Conservation (phyloP, 2,113 vertebrate species). For the Lampris megalopsis region DNA sequence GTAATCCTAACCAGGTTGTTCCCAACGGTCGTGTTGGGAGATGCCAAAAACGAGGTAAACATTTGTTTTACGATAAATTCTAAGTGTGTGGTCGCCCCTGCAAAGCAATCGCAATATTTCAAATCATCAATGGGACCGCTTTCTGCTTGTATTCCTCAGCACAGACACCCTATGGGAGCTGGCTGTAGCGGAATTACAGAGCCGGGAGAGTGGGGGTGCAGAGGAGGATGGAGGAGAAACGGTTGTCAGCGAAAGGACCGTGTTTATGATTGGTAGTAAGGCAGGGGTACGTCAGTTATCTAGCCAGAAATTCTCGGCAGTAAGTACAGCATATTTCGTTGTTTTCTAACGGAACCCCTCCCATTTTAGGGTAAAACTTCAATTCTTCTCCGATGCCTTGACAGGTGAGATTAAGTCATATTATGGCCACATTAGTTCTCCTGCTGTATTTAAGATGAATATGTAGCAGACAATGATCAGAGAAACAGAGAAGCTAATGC, state of each 20-base stretch:
- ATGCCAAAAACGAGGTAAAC: slow-evolving; percentile 80
- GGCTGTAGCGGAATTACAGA: slow-evolving; percentile 87
- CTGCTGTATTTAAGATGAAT: too few species aligned
- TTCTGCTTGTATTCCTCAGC: slow-evolving; percentile 41
- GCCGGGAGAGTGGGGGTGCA: slow-evolving; percentile 66
- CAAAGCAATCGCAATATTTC: too few species aligned
- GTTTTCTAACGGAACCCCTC: not conserved
- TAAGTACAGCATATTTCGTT: not conserved
- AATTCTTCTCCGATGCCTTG: slow-evolving; percentile 91
- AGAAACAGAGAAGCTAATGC: too few species aligned
- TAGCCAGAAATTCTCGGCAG: not conserved
- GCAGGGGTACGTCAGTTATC: slow-evolving; percentile 81
- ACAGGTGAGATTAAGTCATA: slow-evolving; percentile 84
- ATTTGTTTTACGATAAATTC: not conserved
- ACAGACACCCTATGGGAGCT: slow-evolving; percentile 93
- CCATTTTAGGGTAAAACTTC: slow-evolving; percentile 89
- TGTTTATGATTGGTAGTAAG: slow-evolving; percentile 94
- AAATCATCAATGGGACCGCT: not conserved
- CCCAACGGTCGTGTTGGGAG: too few species aligned
- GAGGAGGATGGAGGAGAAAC: slow-evolving; percentile 48
- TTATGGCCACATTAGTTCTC: too few species aligned
- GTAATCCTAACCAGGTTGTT: too few species aligned
- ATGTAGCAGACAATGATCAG: too few species aligned
- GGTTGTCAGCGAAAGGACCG: slow-evolving; percentile 84
- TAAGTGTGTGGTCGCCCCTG: too few species aligned